These are phyloP conservation scores for Sphaeramia orbicularis DNA, from an alignment of 2,797 vertebrate genomes.

Conservation along the genomic window DNA sequence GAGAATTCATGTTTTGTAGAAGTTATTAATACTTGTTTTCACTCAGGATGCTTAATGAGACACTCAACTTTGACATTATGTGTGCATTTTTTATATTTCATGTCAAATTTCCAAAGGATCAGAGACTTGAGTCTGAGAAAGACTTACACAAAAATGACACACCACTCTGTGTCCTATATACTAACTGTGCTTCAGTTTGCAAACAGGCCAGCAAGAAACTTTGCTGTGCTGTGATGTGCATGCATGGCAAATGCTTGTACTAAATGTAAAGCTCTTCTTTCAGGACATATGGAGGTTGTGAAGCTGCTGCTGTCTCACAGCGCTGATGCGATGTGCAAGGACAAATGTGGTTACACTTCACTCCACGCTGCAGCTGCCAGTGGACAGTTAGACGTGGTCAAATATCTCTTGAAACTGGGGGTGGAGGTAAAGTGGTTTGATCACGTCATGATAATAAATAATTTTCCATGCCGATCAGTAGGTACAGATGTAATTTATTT, in stretches of 20 bases:
- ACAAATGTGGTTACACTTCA: constrained; percentile 94
- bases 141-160: no score
- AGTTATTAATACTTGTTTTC: no score
- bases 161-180: no score
- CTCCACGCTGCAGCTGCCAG: constrained; percentile 94
- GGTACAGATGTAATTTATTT: constrained; percentile 1
- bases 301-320: constrained; percentile 92
- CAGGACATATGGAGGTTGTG: constrained; percentile 94
- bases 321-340: constrained; percentile 90
- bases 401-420: constrained; percentile 90
- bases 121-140: no score
- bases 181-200: constrained; percentile 1
- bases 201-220: not conserved
- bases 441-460: not conserved
- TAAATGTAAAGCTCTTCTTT: constrained; percentile 32
- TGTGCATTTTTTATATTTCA: no score
- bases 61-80: no score
- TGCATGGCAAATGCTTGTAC: not conserved
- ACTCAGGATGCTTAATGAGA: no score
- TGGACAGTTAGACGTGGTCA: constrained; percentile 91
- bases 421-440: constrained; percentile 86
- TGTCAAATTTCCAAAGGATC: no score
- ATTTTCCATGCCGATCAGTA: not conserved
- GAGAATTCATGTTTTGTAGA: no score
- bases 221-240: not conserved